Evolutionary conservation across 2,888 invertebrate genomes (phyloP).

Genomic region (Graphium colonna): DNA sequence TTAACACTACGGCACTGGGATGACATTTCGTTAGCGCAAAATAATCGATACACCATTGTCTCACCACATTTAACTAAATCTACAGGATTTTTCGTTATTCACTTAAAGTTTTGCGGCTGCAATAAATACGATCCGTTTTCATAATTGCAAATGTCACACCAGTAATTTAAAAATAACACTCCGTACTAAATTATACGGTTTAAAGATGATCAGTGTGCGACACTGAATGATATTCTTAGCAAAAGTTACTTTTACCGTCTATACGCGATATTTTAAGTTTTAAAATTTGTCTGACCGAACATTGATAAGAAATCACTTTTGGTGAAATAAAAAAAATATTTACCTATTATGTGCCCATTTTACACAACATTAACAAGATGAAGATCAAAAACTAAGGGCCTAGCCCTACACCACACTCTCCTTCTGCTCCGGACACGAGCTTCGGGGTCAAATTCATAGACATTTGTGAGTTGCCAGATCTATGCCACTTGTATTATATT

Average conservation of each 20-base stretch:
- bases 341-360: constrained; percentile 81
- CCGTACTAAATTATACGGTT: constrained; percentile 55
- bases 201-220: constrained; percentile 67
- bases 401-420: constrained; percentile 75
- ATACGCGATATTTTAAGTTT: constrained; percentile 58
- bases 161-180: constrained; percentile 48
- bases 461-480: constrained; percentile 66
- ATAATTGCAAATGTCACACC: constrained; percentile 23
- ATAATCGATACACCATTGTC: constrained; percentile 80
- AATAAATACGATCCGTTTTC: constrained; percentile 34
- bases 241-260: constrained; percentile 54
- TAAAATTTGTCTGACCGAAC: constrained; percentile 31
- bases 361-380: constrained; percentile 68
- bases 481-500: constrained; percentile 9
- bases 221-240: constrained; percentile 75
- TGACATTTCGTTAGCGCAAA: constrained; percentile 79
- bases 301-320: constrained; percentile 24
- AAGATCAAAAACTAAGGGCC: constrained; percentile 75
- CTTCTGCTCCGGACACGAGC: constrained; percentile 77
- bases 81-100: constrained; percentile 43
- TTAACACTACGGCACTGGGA: constrained; percentile 76
- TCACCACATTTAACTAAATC: constrained; percentile 72
- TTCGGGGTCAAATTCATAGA: constrained; percentile 81
- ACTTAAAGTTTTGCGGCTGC: constrained; percentile 34
- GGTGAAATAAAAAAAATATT: constrained; percentile 49